Base-by-base conservation (phyloP, 2,888 invertebrate species). In the Bombyx huttoni region DNA sequence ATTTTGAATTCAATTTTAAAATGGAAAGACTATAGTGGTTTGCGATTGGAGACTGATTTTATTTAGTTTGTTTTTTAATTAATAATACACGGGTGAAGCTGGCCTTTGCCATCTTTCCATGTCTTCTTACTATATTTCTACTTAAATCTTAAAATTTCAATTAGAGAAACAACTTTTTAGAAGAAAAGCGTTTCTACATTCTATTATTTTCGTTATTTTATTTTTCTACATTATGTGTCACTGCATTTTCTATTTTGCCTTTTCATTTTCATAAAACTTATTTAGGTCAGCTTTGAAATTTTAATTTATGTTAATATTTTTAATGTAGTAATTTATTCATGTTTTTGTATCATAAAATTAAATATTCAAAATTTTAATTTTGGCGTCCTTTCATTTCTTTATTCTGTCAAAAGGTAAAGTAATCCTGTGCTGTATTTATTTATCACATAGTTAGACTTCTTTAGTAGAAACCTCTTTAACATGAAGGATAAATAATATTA, bases 111-210 rank as follows among this genome's bases (percentile, higher is more conserved):
- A 56, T 54, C 55, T 58, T 53, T 51, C 53, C 33, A 56, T 48
- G 53, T 52, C 53, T 56, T 58, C 64, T 59, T 52, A 57, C 47
- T 52, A 49, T 48, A 50, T 33, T 34, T 54, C 54, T 55, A 50
- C 50, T 63, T 13, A 50, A 13, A 55, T 55, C 56, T 60, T 59
- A 54, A 51, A 47, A 48, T 53, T 60, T 62, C 51, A 52, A 51
- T 60, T 64, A 64, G 64, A 62, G 71, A 71, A 78, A 73, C 63
- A 61, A 61, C 81, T 81, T 83, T 80, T 81, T 69, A 57, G 55
- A 67, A 65, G 62, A 72, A 81, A 82, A 82, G 81, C 72, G 65
- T 75, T 79, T 79, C 66, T 68, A 64, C 61, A 62, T 59, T 54
- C 59, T 66, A 52, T 66, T 65, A 60, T 65, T 61, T 62, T 60